Evolutionary conservation across 1,140 invertebrate species (phyloP).

Genomic region (Myzus persicae): DNA sequence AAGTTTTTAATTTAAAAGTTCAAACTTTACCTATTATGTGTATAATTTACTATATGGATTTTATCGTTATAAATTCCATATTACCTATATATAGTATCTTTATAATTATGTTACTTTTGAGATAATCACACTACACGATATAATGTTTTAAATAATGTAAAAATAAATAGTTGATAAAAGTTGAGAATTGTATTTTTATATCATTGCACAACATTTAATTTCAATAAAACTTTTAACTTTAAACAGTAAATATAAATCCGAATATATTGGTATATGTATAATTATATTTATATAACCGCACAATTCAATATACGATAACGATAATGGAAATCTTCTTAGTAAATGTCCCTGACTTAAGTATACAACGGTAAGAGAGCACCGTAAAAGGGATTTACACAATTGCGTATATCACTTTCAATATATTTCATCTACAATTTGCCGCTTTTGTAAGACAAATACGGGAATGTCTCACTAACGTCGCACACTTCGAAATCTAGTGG

Average conservation of each 20-base stretch:
- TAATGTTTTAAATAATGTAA: not conserved
- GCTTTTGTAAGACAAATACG: not conserved
- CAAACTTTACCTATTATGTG: not conserved
- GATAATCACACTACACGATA: not conserved
- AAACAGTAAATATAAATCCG: not conserved
- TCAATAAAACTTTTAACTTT: not conserved
- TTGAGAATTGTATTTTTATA: not conserved
- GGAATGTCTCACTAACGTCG: not conserved
- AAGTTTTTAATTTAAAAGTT: slow-evolving; percentile 9
- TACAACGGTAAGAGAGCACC: not conserved
- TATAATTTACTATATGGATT: not conserved
- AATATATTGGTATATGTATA: not conserved
- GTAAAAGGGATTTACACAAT: not conserved
- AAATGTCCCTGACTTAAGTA: not conserved
- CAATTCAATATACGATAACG: not conserved
- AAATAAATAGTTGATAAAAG: not conserved
- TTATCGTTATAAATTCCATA: not conserved
- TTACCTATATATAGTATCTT: not conserved
- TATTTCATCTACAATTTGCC: not conserved
- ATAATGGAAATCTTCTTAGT: not conserved
- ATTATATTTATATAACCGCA: not conserved
- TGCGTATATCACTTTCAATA: not conserved
- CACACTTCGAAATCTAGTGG: not conserved
- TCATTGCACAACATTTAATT: not conserved
- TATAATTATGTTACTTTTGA: not conserved